Evolutionary conservation across 2,113 vertebrate genomes (phyloP), one percentile per base, ranked within the genome.

Genomic region (Toxotes jaculatrix): DNA sequence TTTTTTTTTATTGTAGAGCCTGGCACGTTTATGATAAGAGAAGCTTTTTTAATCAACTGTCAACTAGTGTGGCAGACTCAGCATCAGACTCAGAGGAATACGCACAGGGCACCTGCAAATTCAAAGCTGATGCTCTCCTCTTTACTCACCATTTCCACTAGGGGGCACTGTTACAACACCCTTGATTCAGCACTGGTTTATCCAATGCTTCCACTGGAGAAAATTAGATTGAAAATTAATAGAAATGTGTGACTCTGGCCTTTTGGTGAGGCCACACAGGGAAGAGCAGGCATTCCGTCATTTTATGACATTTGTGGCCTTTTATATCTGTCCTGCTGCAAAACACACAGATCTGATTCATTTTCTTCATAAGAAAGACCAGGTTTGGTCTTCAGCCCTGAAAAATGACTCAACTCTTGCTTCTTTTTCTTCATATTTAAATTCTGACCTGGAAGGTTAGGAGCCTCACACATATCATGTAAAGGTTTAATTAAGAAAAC

Each of bases 91-190:
- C 27, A 45, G 49, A 31, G 63, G 14, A 34, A 56, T 1, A 31
- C 27, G 40, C 1, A 34, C 42, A 42, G 4, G 42, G n/a, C 21
- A 45, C 4, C 40, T 51, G 27, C 14, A 51, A 12, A 43, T 21
- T 53, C 5, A 57, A 38, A 38, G 23, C 55, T 1, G 32, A 59
- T 1, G 4, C 13, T 36, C 27, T 21, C 3, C 38, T 11, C 60
- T 31, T 43, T 19, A 75, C 13, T 64, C 43, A 11, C 0, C 7
- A 4, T 7, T 0, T 23, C 79, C 92, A 92, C 86, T 62, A 91
- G 94, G 93, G 93, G 93, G 88, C 94, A 93, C 88, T 94, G 88
- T 93, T 86, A 91, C 63, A 74, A 86, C 92, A 91, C 36, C 79
- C 23, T 42, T 70, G n/a, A 53, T 69, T 67, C 45, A 63, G 19